phyloP scores from a whole-genome alignment of 2,888 invertebrate species.

The Hydrotaea cyrtoneurina region DNA sequence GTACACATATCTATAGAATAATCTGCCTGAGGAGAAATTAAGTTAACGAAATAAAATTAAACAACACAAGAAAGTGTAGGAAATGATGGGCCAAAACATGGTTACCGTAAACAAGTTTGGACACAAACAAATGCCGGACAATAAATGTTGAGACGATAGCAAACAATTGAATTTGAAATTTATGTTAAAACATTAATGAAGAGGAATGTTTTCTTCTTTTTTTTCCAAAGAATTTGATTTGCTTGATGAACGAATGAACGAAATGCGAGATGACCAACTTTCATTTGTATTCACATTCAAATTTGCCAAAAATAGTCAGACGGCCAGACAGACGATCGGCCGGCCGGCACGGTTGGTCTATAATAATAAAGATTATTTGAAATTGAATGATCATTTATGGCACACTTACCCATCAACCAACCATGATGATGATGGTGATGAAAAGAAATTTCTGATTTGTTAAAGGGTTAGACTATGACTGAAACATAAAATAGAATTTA shows the following conservation, averaged over 20 bases:
- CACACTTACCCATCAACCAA: neutral
- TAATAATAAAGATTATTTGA: slow-evolving; percentile 33
- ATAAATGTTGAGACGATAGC: neutral
- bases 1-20: too few species aligned
- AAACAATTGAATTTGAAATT: slow-evolving; percentile 4
- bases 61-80: neutral
- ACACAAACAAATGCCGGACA: neutral
- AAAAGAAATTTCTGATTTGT: neutral
- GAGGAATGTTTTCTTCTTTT: too few species aligned
- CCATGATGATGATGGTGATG: neutral
- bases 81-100: neutral
- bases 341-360: neutral
- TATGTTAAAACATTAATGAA: neutral
- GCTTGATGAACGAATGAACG: slow-evolving; percentile 2
- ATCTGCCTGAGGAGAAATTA: neutral
- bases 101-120: neutral
- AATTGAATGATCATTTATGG: slow-evolving; percentile 30
- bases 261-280: slow-evolving; percentile 45
- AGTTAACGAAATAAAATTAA: neutral
- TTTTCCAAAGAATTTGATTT: neutral
- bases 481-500: slow-evolving; percentile 35
- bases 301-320: slow-evolving; percentile 22
- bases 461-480: slow-evolving; percentile 23
- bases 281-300: slow-evolving; percentile 65
- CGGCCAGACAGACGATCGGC: neutral